Conservation (phyloP, 2,797 vertebrate species). For the Tokudaia tokunoshimensis region DNA sequence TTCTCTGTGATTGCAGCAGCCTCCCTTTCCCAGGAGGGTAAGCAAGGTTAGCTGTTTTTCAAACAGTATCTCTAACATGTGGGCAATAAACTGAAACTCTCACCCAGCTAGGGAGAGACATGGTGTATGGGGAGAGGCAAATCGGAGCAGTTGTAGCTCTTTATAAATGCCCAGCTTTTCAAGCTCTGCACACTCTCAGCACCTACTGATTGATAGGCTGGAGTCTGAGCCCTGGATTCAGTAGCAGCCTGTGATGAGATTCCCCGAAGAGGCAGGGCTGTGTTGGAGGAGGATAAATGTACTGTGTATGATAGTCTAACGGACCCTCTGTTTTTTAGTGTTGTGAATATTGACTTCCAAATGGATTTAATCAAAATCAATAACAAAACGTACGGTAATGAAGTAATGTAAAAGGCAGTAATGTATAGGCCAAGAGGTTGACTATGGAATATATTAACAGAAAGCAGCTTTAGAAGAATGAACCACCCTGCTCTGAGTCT, state of each 20-base stretch:
- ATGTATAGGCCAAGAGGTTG: slow-evolving; percentile 80
- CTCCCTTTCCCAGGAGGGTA: not conserved
- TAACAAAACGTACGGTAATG: slow-evolving; percentile 84
- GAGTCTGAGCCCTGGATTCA: slow-evolving; percentile 76
- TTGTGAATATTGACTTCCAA: slow-evolving; percentile 84
- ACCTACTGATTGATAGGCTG: slow-evolving; percentile 76
- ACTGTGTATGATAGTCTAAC: slow-evolving; percentile 65
- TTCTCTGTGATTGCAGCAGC: not conserved
- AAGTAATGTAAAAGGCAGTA: slow-evolving; percentile 78
- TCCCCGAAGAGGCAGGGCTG: slow-evolving; percentile 74
- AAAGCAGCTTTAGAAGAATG: slow-evolving; percentile 36
- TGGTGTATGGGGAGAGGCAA: accelerated
- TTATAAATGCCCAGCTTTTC: slow-evolving; percentile 80
- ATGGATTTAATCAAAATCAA: slow-evolving; percentile 87
- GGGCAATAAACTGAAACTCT: slow-evolving; percentile 51
- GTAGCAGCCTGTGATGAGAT: slow-evolving; percentile 74
- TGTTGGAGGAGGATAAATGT: slow-evolving; percentile 67
- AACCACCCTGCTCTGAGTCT: slow-evolving; percentile 14
- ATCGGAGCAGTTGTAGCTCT: slow-evolving; percentile 71
- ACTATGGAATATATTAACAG: slow-evolving; percentile 78
- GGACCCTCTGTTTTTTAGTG: slow-evolving; percentile 71
- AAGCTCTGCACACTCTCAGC: slow-evolving; percentile 54
- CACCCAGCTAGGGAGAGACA: not conserved
- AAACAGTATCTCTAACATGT: slow-evolving; percentile 37
- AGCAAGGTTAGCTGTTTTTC: slow-evolving; percentile 11